Evolutionary conservation across 64 coral and sea anemone species (phyloP), one percentile per base, ranked within the genome.

Genomic region (Porites lutea): DNA sequence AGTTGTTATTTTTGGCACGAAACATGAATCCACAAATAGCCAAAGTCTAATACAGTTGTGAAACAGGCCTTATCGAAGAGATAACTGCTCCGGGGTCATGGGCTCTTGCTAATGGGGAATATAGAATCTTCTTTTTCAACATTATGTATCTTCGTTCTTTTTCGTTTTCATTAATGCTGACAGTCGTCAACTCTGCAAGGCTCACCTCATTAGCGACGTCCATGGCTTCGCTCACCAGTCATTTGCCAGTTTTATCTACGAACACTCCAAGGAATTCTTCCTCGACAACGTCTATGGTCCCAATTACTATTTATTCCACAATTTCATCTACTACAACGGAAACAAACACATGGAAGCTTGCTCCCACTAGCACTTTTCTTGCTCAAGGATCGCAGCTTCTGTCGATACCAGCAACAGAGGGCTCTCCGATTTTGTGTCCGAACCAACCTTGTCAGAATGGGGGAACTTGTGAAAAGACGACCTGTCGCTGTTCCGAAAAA

Each of bases 361-460:
- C 37, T 66, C 80, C 80, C 18, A 83, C 16, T 12, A 19, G n/a
- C 6, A 52, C 81, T 18, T 65, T 1, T n/a, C 20, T 5, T 14
- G 19, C 48, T 19, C 48, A 55, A 78, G 59, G 44, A 10, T 4
- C 58, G 13, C 43, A 44, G 1, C n/a, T 3, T 65, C 51, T 48
- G 16, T 84, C 63, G 22, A 60, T 46, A n/a, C 8, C 81, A 84
- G 48, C 27, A 2, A 68, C 81, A 44, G 5, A 47, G 15, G 2
- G 46, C 3, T 52, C 75, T 78, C 14, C 15, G 12, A 10, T 3
- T 84, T 48, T 50, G 3, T 84, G 81, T 12, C 47, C 48, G 19
- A 50, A 1, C 16, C 51, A 52, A 52, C 22, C n/a, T 18, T 84
- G 81, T 19, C 62, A 69, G 48, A 84, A 84, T 84, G 81, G 81